Evolutionary conservation across 2,888 invertebrate genomes (phyloP), one percentile per base, ranked within the genome.

Genomic region (Apantesis nais): DNA sequence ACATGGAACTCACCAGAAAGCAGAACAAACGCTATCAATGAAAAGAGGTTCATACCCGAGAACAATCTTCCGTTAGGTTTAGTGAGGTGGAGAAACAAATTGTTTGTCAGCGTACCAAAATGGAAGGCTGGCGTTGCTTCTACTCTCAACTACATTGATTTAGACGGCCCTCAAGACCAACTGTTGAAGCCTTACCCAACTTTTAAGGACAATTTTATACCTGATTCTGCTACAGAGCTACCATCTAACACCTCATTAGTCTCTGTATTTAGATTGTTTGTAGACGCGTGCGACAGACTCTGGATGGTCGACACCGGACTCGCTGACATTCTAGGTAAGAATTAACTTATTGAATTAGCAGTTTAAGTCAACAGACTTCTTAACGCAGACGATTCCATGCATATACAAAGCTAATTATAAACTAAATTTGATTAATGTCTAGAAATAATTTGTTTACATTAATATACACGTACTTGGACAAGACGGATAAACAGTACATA

Each of bases 231-330:
- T 2, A 92, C 91, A 8, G 88, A 89, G 44, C 80, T 96, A 7
- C 93, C 94, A 58, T 93, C 96, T 7, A 96, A 97, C 75, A 95
- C 95, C 70, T 96, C 96, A 0, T 96, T 97, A 62, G 93, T 97
- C 67, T 98, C 97, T 4, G 97, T 97, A 8, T 97, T 97, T 89
- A 96, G 98, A 74, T 93, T 97, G 34, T 96, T 95, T 77, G 96
- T 97, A 0, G 98, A 98, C 86, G 95, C 95, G 9, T 98, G 98
- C 83, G 97, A 97, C 87, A 96, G 98, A 62, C 95, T 98, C 14
- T 98, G 98, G 98, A 97, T 97, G 9, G 95, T 98, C 90, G 98
- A 98, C 86, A 97, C 97, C 0, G 98, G 98, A 68, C 90, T 97
- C 55, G 96, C 97, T 61, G 97, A 98, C 86, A 97, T 98, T 89